These are phyloP conservation scores for Andrena marginata DNA, from an alignment of 2,888 invertebrate genomes.

Conservation along the genomic window DNA sequence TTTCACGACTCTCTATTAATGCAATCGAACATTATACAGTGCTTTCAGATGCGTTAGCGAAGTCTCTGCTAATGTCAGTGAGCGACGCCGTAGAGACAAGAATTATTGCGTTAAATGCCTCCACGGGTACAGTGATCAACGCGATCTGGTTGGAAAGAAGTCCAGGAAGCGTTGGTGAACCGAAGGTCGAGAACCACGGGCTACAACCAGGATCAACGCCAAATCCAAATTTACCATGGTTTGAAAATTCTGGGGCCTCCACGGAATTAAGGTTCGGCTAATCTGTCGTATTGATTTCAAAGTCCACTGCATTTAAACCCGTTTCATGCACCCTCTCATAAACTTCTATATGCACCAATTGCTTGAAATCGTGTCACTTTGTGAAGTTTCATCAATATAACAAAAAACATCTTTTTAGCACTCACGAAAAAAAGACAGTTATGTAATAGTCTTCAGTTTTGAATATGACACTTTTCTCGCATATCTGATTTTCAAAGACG, in stretches of 20 bases:
- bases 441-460: too few relatives aligned
- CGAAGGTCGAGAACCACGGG: constrained; percentile 85
- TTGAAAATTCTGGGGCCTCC: constrained; percentile 88
- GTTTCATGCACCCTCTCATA: constrained; percentile 24
- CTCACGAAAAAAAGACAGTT: too few relatives aligned
- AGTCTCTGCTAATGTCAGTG: constrained; percentile 89
- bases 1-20: background rate
- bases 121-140: constrained; percentile 87
- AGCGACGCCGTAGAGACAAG: constrained; percentile 87
- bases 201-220: constrained; percentile 89
- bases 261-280: constrained; percentile 86
- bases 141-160: constrained; percentile 88
- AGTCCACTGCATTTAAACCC: constrained; percentile 3
- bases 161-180: constrained; percentile 85
- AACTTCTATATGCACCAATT: constrained; percentile 2
- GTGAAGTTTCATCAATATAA: too few relatives aligned
- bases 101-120: constrained; percentile 88
- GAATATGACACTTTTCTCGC: too few relatives aligned
- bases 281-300: background rate
- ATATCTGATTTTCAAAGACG: too few relatives aligned
- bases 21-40: constrained; percentile 17
- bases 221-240: constrained; percentile 91
- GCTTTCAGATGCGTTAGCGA: constrained; percentile 88
- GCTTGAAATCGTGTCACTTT: background rate
- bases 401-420: too few relatives aligned